Conservation (phyloP, 2,113 vertebrate genomes). For the Urocolius indicus region DNA sequence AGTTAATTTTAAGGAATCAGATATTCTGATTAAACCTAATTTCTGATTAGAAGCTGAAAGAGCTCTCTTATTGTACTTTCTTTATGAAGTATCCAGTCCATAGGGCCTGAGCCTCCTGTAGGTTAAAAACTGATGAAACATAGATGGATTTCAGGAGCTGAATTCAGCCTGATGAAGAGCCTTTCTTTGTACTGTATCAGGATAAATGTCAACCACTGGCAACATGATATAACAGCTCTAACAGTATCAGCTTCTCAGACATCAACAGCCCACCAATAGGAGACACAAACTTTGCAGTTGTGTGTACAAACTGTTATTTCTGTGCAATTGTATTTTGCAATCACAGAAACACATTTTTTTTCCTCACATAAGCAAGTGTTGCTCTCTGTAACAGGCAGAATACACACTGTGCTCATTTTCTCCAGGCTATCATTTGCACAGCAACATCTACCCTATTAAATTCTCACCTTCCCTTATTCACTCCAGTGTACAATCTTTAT, state of each 20-base stretch:
- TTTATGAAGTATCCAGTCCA: background rate
- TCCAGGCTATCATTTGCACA: background rate
- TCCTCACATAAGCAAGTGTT: background rate
- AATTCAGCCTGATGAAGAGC: background rate
- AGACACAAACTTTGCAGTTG: background rate
- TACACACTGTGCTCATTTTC: background rate
- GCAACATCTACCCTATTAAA: background rate
- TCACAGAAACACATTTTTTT: background rate
- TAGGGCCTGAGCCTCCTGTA: background rate
- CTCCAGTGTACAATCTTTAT: background rate
- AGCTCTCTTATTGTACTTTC: constrained; percentile 2
- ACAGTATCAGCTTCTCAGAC: background rate
- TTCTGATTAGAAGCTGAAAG: constrained; percentile 43
- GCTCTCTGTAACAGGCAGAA: background rate
- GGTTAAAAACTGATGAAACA: background rate
- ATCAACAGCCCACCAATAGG: background rate
- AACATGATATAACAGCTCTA: background rate
- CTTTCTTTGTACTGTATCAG: background rate
- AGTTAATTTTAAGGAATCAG: constrained; percentile 42
- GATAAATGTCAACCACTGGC: background rate
- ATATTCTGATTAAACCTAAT: constrained; percentile 42
- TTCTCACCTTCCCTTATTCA: constrained; percentile 4
- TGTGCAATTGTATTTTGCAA: background rate
- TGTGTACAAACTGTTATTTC: background rate
- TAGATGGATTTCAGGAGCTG: background rate